Evolutionary conservation across 2,113 vertebrate species (phyloP), one percentile per base, ranked within the genome.

Genomic region (Hemiscyllium ocellatum): DNA sequence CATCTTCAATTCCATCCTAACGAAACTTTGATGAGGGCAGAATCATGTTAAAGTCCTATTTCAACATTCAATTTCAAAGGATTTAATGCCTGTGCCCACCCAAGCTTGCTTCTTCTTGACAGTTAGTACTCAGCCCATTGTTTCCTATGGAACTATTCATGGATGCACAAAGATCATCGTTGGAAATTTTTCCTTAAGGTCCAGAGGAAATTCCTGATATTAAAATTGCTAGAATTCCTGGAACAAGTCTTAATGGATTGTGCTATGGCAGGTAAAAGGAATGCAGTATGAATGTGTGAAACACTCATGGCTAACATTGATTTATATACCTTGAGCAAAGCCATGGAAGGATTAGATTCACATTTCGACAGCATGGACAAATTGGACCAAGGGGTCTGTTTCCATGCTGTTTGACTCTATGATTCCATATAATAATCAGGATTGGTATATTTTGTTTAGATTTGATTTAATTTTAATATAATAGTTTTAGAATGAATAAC

Each of bases 401-500:
- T 47, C 42, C 42, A 47, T 47, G 42, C 42, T 47, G 42, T 47
- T 47, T 47, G 42, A 47, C 42, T 47, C 42, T 47, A 47, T 47
- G 42, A 47, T 47, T 47, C 42, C 1, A 47, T 47, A 47, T 47
- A 47, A 47, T 47, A 83, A 83, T 20, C 20, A 22, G 85, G 50
- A 52, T 20, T 52, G 47, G 47, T 87, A 52, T 87, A 52, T 87
- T 24, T 87, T 52, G 7, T 47, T 87, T 52, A 12, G 22, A 52
- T 87, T 90, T 90, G 26, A 61, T n/a, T 90, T 90, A 12, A 90
- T 90, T 90, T 52, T 65, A 61, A 90, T 33, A 61, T 65, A 61
- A 90, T 33, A 61, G 26, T 90, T 90, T 90, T 90, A 90, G 50
- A 90, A 90, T 90, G 50, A 90, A 90, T 52, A 33, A 29, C 85